Conservation (phyloP, 2,113 vertebrate species). For the Pipra filicauda region DNA sequence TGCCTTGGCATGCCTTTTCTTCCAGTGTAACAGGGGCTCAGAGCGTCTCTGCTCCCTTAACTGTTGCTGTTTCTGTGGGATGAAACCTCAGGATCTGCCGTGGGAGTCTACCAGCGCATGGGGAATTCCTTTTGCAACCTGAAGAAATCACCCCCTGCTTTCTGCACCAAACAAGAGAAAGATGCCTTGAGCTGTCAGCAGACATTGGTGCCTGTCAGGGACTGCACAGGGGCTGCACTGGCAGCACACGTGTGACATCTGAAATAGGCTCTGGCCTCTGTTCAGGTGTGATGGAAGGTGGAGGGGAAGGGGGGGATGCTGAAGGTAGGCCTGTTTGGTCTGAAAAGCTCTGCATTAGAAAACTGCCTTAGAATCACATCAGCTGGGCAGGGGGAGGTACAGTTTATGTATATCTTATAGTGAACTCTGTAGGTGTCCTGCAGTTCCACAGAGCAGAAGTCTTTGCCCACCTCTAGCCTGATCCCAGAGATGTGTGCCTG, state of each 20-base stretch:
- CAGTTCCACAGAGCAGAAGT: background rate
- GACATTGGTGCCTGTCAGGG: rapidly evolving
- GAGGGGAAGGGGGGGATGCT: background rate
- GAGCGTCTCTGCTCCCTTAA: background rate
- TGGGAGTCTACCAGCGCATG: rapidly evolving
- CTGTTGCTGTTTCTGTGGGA: background rate
- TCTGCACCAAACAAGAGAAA: background rate
- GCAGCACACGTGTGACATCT: background rate
- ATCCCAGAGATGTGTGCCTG: background rate
- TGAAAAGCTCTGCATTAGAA: background rate
- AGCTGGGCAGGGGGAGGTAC: background rate
- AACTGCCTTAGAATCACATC: background rate
- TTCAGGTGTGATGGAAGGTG: background rate
- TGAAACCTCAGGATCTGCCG: background rate
- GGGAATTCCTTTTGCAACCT: background rate
- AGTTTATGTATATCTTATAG: rapidly evolving
- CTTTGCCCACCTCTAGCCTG: background rate
- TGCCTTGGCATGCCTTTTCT: background rate
- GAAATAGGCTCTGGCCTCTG: background rate
- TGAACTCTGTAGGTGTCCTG: background rate
- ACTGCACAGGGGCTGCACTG: background rate
- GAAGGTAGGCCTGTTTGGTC: background rate
- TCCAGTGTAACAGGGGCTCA: background rate
- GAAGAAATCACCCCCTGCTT: background rate
- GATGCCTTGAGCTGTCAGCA: background rate